These are phyloP conservation scores for Ladona fulva DNA, from an alignment of 1,140 invertebrate genomes.

Conservation along the genomic window DNA sequence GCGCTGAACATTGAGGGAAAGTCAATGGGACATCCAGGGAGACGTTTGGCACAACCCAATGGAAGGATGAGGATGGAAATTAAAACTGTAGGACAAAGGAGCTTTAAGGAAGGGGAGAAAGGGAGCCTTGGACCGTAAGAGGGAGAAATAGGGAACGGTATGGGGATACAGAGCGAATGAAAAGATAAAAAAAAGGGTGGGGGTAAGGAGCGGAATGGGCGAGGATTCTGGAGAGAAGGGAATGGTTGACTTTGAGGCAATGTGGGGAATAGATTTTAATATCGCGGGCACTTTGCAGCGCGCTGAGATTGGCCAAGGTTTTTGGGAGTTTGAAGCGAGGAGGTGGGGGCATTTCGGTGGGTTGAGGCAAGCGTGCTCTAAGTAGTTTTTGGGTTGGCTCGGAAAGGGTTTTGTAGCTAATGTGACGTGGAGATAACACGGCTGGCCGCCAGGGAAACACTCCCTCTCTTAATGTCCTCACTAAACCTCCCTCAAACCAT, in stretches of 20 bases:
- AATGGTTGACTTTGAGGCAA: not conserved
- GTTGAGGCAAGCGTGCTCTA: not conserved
- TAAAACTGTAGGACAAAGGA: too few relatives aligned
- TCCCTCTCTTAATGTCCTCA: not conserved
- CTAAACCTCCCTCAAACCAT: not conserved
- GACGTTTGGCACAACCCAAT: too few relatives aligned
- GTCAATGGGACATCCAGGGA: too few relatives aligned
- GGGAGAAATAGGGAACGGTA: slow-evolving; percentile 1
- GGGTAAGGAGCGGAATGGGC: slow-evolving; percentile 24
- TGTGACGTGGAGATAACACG: not conserved
- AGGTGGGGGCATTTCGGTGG: not conserved
- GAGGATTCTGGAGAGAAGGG: slow-evolving; percentile 14
- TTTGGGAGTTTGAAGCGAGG: not conserved
- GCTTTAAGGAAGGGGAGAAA: slow-evolving; percentile 13
- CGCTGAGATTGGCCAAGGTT: not conserved
- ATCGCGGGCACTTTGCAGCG: not conserved
- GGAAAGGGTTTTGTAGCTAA: not conserved
- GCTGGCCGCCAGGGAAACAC: not conserved
- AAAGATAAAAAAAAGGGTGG: slow-evolving; percentile 21
- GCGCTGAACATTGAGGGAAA: too few relatives aligned
- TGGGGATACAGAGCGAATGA: slow-evolving; percentile 15
- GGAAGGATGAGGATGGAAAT: too few relatives aligned
- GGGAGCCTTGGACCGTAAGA: slow-evolving; percentile 7
- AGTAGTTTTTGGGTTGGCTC: not conserved
- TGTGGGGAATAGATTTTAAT: slow-evolving; percentile 12